phyloP scores from a whole-genome alignment of 2,888 invertebrate genomes.

The Pherbina coryleti region DNA sequence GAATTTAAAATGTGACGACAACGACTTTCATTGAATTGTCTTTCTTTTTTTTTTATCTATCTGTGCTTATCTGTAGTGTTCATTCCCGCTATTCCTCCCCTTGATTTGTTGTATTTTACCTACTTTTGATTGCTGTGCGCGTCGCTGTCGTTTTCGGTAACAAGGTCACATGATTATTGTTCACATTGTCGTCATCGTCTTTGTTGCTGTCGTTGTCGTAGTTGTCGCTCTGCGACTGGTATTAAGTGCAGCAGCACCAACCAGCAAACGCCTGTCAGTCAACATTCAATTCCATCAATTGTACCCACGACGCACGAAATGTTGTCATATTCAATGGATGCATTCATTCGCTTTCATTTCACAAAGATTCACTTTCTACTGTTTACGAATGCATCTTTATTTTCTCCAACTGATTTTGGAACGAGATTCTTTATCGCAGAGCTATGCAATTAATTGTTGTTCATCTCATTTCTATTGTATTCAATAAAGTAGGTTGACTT shows the following conservation, averaged over 20 bases:
- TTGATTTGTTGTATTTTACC: conserved; percentile 9
- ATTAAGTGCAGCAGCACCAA: background rate
- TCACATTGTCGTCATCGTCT: background rate
- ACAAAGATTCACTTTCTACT: conserved; percentile 33
- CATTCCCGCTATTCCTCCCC: background rate
- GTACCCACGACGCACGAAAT: background rate
- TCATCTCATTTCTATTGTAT: background rate
- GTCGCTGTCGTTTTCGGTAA: conserved; percentile 26
- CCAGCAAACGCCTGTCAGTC: background rate
- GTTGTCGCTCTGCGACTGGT: background rate
- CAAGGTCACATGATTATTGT: conserved; percentile 31
- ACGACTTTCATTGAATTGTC: conserved; percentile 14
- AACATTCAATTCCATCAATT: background rate
- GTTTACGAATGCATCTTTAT: conserved; percentile 18
- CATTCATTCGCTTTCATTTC: conserved; percentile 2
- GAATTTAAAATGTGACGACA: background rate
- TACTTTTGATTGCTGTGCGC: background rate
- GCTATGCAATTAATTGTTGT: background rate
- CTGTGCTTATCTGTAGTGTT: background rate
- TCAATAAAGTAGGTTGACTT: too few species aligned
- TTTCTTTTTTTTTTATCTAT: background rate
- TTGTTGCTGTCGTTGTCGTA: background rate
- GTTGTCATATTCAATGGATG: conserved; percentile 1
- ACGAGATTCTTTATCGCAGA: conserved; percentile 23
- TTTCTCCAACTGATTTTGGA: background rate